These are phyloP conservation scores for Brotogeris chrysoptera DNA, from an alignment of 2,797 vertebrate species.

Conservation along the genomic window DNA sequence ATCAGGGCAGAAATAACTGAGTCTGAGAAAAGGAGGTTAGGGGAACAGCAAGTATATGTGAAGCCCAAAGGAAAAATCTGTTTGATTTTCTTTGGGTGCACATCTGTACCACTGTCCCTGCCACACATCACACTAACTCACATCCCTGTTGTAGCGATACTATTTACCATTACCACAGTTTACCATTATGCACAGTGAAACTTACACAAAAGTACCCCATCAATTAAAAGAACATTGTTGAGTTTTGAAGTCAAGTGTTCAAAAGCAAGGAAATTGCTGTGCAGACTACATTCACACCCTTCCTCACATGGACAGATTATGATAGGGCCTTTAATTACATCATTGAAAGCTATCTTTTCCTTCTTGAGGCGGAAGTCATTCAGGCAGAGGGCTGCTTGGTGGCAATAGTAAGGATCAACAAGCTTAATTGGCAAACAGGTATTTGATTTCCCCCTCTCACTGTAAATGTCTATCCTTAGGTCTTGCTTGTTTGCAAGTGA, in stretches of 20 bases:
- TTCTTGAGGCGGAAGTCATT: neutral
- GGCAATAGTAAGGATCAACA: neutral
- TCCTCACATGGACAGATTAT: neutral
- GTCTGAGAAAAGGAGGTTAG: neutral
- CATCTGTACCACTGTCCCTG: neutral
- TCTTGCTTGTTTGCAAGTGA: neutral
- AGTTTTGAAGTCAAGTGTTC: neutral
- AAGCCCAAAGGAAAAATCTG: neutral
- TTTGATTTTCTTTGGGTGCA: neutral
- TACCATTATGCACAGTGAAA: neutral
- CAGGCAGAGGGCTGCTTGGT: neutral
- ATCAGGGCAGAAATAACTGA: neutral
- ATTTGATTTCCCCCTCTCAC: neutral
- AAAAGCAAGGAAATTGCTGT: neutral
- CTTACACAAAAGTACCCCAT: neutral
- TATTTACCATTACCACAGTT: neutral
- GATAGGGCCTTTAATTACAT: neutral
- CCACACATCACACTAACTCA: neutral
- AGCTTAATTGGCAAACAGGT: neutral
- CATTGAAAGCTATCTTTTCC: neutral
- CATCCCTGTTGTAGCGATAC: neutral
- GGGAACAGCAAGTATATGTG: neutral
- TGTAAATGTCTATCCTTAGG: neutral
- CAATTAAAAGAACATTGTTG: rapidly evolving
- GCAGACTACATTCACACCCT: neutral